phyloP scores from a whole-genome alignment of 2,888 invertebrate genomes.

The Belgica antarctica region DNA sequence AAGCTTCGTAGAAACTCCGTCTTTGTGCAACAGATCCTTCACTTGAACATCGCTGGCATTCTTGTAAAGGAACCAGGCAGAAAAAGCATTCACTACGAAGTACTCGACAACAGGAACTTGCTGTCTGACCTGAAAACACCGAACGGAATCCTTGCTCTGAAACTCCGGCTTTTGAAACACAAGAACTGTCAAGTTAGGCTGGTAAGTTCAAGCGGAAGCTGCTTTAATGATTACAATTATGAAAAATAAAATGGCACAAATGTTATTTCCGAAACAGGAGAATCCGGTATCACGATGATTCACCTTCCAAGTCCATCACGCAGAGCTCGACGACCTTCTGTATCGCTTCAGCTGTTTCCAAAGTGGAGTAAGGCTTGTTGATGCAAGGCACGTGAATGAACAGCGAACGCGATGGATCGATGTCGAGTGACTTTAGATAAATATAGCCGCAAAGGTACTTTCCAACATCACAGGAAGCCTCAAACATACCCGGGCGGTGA shows the following conservation, averaged over 20 bases:
- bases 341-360: constrained; percentile 59
- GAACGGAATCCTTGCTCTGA: constrained; percentile 21
- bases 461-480: constrained; percentile 58
- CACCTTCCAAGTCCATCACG: constrained; percentile 44
- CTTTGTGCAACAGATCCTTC: constrained; percentile 27
- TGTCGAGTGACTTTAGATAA: constrained; percentile 68
- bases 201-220: background rate
- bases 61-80: background rate
- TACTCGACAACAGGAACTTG: background rate
- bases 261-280: background rate
- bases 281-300: background rate
- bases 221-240: no score
- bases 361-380: constrained; percentile 61
- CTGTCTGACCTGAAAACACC: background rate
- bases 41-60: constrained; percentile 33
- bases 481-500: constrained; percentile 20
- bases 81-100: background rate
- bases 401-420: constrained; percentile 60
- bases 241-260: no score
- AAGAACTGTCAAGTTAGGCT: background rate
- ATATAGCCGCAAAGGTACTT: constrained; percentile 76
- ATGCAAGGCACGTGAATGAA: constrained; percentile 77
- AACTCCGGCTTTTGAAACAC: constrained; percentile 25
- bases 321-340: constrained; percentile 52
- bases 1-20: background rate